Conservation (phyloP, 2,888 invertebrate genomes). For the Netelia virgata region DNA sequence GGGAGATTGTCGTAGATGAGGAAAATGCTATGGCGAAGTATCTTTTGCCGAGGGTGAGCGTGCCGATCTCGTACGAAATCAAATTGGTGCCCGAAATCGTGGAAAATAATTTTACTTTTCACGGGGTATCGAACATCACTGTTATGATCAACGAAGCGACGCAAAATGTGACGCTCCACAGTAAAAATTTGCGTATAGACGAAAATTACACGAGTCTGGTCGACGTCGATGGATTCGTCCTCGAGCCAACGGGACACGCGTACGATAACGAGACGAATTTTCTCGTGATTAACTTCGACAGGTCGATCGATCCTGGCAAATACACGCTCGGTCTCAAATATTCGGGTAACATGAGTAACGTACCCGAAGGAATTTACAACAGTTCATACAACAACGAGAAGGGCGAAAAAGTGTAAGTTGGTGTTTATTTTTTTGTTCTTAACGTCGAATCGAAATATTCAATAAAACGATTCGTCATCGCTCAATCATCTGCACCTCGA, state of each 20-base stretch:
- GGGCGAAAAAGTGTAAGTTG: slow-evolving; percentile 82
- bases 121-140: slow-evolving; percentile 68
- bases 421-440: too few species aligned
- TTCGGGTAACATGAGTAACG: slow-evolving; percentile 87
- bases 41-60: slow-evolving; percentile 86
- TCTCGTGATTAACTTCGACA: slow-evolving; percentile 60
- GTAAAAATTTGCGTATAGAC: slow-evolving; percentile 81
- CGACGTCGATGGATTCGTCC: slow-evolving; percentile 40
- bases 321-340: slow-evolving; percentile 87
- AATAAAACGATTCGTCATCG: too few species aligned
- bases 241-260: slow-evolving; percentile 64
- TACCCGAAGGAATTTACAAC: slow-evolving; percentile 89
- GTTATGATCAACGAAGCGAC: slow-evolving; percentile 75
- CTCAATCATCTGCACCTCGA: too few species aligned
- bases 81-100: slow-evolving; percentile 85
- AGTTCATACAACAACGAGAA: slow-evolving; percentile 87
- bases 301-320: slow-evolving; percentile 80
- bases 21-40: slow-evolving; percentile 77
- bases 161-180: slow-evolving; percentile 84
- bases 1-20: slow-evolving; percentile 37
- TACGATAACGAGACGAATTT: slow-evolving; percentile 65
- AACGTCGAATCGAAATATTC: too few species aligned
- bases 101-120: slow-evolving; percentile 77
- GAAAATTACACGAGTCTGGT: slow-evolving; percentile 75
- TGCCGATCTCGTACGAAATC: slow-evolving; percentile 86